These are phyloP conservation scores for Bhutanitis thaidina DNA, from an alignment of 2,888 invertebrate genomes.

Conservation along the genomic window DNA sequence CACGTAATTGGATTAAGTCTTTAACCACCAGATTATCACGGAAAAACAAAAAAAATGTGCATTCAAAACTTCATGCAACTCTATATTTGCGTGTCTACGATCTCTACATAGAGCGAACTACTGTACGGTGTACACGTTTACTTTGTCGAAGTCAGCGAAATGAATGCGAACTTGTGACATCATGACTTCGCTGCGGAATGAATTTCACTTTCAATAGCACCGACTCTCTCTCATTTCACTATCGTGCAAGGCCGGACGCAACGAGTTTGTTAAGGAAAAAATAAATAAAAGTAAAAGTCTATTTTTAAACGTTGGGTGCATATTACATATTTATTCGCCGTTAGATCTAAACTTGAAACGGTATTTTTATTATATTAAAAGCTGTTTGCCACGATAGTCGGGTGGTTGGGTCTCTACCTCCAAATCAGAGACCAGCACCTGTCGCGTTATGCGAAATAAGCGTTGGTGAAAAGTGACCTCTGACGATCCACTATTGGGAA, in stretches of 20 bases:
- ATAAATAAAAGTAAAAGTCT: neutral
- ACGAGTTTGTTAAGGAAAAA: neutral
- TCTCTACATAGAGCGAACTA: neutral
- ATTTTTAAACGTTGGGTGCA: no score
- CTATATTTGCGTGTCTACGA: neutral
- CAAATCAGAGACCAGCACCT: no score
- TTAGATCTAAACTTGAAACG: no score
- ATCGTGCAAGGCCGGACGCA: slow-evolving; percentile 37
- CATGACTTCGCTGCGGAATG: slow-evolving; percentile 40
- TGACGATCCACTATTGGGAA: no score
- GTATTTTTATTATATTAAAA: no score
- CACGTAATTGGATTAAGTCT: no score
- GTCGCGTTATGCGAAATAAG: no score
- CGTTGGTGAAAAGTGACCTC: no score
- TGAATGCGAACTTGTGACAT: slow-evolving; percentile 44
- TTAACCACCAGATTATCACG: no score
- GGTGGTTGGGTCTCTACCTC: no score
- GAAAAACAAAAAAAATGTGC: neutral
- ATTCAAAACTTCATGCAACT: neutral
- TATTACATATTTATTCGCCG: no score
- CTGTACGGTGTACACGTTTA: slow-evolving; percentile 14
- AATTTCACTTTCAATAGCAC: slow-evolving; percentile 60
- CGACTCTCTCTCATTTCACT: slow-evolving; percentile 56
- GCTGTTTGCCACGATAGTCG: no score
- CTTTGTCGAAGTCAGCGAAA: slow-evolving; percentile 35